phyloP scores from a whole-genome alignment of 2,797 vertebrate genomes.

The Holocentrus rufus region DNA sequence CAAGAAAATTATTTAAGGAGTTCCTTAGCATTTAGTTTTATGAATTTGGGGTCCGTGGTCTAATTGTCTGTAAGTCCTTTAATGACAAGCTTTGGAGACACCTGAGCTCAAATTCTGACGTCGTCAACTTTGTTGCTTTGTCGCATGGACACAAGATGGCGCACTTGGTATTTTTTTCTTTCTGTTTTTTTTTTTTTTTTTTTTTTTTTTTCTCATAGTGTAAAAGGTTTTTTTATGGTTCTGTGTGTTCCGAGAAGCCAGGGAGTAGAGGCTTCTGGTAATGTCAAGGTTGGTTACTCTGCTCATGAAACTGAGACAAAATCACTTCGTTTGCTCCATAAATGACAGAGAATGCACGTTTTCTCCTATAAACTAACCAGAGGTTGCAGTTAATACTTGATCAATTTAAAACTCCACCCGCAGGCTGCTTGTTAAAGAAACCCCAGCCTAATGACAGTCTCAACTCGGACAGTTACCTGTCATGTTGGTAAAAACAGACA shows the following conservation, averaged over 20 bases:
- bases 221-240: not conserved
- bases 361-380: not conserved
- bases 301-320: not conserved
- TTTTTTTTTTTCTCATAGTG: too few relatives aligned
- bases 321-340: not conserved
- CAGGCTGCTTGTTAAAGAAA: not conserved
- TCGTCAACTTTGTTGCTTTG: not conserved
- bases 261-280: not conserved
- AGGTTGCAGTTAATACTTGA: not conserved
- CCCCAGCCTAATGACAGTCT: not conserved
- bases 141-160: slow-evolving; percentile 37
- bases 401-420: not conserved
- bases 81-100: too few relatives aligned
- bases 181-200: too few relatives aligned
- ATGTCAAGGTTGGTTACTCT: not conserved
- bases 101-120: too few relatives aligned
- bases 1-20: too few relatives aligned
- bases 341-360: not conserved
- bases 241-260: not conserved
- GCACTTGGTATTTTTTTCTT: not conserved
- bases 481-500: too few relatives aligned
- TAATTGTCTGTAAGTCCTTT: too few relatives aligned
- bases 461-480: too few relatives aligned
- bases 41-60: too few relatives aligned
- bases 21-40: too few relatives aligned